Evolutionary conservation across 2,888 invertebrate genomes (phyloP), one percentile per base, ranked within the genome.

Genomic region (Parnassius orleans): DNA sequence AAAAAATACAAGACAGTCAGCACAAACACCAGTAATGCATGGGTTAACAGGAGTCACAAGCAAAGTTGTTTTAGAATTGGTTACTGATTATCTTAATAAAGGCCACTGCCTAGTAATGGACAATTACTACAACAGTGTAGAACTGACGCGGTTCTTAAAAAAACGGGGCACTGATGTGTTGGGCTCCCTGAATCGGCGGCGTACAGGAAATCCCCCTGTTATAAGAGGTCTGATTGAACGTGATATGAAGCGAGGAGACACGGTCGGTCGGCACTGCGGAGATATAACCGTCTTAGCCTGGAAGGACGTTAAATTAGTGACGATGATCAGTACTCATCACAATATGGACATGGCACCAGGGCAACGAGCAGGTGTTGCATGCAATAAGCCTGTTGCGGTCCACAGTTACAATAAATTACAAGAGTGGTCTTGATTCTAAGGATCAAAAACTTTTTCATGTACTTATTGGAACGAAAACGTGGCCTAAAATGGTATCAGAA

Each of bases 391-490:
- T 33, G 33, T 33, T 5, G 33, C 5, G 33, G 5, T 33, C 7
- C 33, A 33, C 33, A 33, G 33, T 33, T 75, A 73, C 57, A 72
- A 73, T 56, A 69, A 68, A 43, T n/a, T 61, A 43, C 54, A 72
- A 73, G 11, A 69, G 69, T 7, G 68, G 69, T 0, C 61, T 70
- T 3, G 65, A 71, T 33, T 69, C 9, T 69, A 24, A 24, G 24
- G 24, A 24, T 24, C 24, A 24, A 5, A 33, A 33, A 33, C 33
- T 33, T 33, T n/a, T 33, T 68, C 57, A 55, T 58, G 61, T 72
- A 66, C 53, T 64, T 70, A n/a, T 53, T 72, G 57, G 73, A 74
- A 48, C 55, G 58, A 14, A 57, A 62, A 47, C 51, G 57, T 44
- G 58, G 53, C 24, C 11, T 53, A 33, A 57, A 62, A 42, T 62